Evolutionary conservation across 2,797 vertebrate genomes (phyloP).

Genomic region (Brachyrhaphis roseni): DNA sequence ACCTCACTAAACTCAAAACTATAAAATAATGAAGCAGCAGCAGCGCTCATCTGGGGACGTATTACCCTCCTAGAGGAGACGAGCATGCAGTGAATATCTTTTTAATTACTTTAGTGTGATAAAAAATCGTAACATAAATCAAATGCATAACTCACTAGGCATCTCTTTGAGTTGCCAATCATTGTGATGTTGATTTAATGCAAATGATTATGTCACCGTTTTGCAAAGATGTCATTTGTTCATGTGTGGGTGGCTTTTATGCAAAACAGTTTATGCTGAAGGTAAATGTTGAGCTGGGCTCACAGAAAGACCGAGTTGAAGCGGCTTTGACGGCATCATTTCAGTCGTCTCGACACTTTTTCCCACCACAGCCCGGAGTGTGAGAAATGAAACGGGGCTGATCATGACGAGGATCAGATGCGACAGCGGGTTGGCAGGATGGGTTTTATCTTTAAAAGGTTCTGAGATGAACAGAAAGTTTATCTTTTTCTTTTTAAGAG

Average conservation of each 20-base stretch:
- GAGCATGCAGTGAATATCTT: conserved; percentile 5
- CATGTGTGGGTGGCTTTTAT: conserved; percentile 44
- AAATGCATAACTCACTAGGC: conserved; percentile 3
- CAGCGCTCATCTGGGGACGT: conserved; percentile 32
- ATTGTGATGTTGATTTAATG: conserved; percentile 8
- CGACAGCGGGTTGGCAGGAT: conserved; percentile 35
- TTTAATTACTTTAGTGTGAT: conserved; percentile 31
- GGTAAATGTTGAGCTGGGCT: conserved; percentile 21
- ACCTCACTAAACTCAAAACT: conserved; percentile 18
- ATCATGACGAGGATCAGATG: conserved; percentile 24
- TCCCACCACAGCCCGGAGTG: neutral
- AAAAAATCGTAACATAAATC: neutral
- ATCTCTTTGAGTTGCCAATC: conserved; percentile 19
- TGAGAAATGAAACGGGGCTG: conserved; percentile 9
- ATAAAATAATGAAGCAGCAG: conserved; percentile 25
- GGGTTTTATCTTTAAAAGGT: conserved; percentile 19
- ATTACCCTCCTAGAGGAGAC: conserved; percentile 13
- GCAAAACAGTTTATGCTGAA: conserved; percentile 25
- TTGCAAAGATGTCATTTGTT: conserved; percentile 22
- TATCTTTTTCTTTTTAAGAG: conserved; percentile 3
- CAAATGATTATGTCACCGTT: conserved; percentile 6
- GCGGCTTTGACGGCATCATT: conserved; percentile 21
- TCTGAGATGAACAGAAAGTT: conserved; percentile 8
- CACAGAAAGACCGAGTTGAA: conserved; percentile 6
- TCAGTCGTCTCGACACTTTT: conserved; percentile 17